phyloP scores from a whole-genome alignment of 2,888 invertebrate genomes.

The Yponomeuta malinellus region DNA sequence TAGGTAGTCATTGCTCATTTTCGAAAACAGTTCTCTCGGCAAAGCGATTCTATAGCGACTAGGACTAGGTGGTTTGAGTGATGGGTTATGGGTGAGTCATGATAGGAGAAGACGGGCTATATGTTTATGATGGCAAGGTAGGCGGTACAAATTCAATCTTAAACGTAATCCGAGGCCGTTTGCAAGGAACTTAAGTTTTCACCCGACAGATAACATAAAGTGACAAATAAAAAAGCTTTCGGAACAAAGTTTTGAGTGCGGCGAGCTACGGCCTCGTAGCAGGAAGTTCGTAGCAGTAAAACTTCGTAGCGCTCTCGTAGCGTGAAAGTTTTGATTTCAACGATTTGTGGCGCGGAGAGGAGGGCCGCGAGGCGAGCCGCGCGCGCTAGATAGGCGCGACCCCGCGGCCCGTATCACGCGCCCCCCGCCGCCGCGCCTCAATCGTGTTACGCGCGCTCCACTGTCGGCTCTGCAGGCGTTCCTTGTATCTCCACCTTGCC shows the following conservation, averaged over 20 bases:
- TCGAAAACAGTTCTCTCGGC: background rate
- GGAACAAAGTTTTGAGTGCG: conserved; percentile 72
- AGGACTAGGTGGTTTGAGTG: background rate
- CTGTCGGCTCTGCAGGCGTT: conserved; percentile 24
- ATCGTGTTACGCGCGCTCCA: conserved; percentile 26
- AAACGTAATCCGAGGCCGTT: conserved; percentile 11
- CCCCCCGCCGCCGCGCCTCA: conserved; percentile 16
- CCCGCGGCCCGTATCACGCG: conserved; percentile 42
- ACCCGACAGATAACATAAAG: conserved; percentile 64
- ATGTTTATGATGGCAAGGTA: background rate
- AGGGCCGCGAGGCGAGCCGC: conserved; percentile 44
- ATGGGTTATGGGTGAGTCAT: too few relatives aligned
- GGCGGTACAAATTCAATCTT: conserved; percentile 2
- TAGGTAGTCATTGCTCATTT: background rate
- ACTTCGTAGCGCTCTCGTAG: conserved; percentile 75
- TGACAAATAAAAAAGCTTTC: conserved; percentile 73
- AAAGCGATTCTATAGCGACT: background rate
- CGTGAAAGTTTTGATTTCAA: conserved; percentile 77
- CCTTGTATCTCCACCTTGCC: background rate
- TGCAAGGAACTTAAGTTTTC: conserved; percentile 52
- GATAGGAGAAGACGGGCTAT: background rate
- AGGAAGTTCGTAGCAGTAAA: conserved; percentile 76
- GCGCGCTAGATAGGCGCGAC: conserved; percentile 54
- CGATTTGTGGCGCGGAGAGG: conserved; percentile 71
- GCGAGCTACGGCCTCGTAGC: conserved; percentile 70